Percentiles rank a stretch among this genome's conserved stretches.
Conservation (phyloP, 2,888 invertebrate genomes). For the Drosophila dives region DNA sequence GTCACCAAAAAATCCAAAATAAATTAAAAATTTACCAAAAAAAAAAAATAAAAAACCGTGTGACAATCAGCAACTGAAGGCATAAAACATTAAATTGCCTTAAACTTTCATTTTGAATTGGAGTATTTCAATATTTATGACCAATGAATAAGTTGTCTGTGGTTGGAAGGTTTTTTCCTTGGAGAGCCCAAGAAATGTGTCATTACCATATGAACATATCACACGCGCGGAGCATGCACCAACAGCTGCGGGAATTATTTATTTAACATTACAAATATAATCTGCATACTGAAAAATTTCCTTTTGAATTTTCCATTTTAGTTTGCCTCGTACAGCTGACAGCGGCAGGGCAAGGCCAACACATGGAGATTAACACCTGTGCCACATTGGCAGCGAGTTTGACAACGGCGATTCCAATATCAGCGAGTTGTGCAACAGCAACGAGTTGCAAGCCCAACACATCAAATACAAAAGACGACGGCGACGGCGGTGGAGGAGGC, state of each 20-base stretch:
- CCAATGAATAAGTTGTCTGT: conserved; percentile 12
- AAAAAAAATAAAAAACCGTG: conserved; percentile 6
- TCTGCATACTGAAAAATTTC: conserved; percentile 28
- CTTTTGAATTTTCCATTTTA: not conserved
- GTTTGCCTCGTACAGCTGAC: conserved; percentile 46
- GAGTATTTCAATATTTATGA: conserved; percentile 1
- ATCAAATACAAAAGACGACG: conserved; percentile 1
- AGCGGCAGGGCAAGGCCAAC: conserved; percentile 64
- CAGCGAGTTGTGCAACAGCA: conserved; percentile 6
- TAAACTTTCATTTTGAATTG: conserved; percentile 4
- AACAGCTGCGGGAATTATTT: conserved; percentile 45
- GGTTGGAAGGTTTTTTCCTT: conserved; percentile 8
- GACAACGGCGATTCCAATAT: conserved; percentile 2
- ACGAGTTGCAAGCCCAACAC: not conserved
- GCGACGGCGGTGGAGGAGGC: conserved; percentile 19
- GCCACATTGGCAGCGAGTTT: conserved; percentile 28
- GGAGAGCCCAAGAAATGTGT: not conserved
- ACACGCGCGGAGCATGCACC: conserved; percentile 8
- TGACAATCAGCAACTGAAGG: conserved; percentile 27
- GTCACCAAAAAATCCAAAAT: conserved; percentile 22
- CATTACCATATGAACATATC: conserved; percentile 12
- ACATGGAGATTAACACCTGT: conserved; percentile 65
- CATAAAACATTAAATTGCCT: conserved; percentile 60
- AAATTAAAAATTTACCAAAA: conserved; percentile 3
- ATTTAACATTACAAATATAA: conserved; percentile 12